These are phyloP conservation scores for Piscicola geometra DNA, from an alignment of 2,888 invertebrate species.

Conservation along the genomic window DNA sequence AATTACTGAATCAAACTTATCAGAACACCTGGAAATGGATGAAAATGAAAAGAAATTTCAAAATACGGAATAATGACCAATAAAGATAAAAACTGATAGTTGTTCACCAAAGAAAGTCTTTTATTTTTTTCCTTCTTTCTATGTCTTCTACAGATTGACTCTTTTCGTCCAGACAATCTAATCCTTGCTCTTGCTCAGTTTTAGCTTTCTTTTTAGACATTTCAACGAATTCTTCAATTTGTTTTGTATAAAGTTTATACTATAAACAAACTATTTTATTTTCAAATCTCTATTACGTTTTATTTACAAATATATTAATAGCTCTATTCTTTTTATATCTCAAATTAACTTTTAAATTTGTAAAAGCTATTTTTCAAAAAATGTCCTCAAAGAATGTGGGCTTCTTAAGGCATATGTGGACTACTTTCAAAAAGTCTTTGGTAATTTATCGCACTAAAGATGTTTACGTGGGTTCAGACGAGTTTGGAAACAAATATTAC, in stretches of 20 bases:
- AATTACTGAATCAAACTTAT: background rate
- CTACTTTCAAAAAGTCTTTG: slow-evolving; percentile 23
- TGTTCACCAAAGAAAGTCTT: slow-evolving; percentile 22
- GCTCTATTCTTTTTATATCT: no score
- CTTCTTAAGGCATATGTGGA: slow-evolving; percentile 22
- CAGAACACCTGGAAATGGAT: slow-evolving; percentile 16
- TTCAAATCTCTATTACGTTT: no score
- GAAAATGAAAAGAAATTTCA: background rate
- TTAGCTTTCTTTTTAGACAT: background rate
- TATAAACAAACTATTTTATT: no score
- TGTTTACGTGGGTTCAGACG: slow-evolving; percentile 24
- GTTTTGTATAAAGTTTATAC: no score
- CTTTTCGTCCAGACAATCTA: background rate
- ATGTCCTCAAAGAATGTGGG: slow-evolving; percentile 8
- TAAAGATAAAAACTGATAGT: background rate
- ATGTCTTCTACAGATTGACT: background rate
- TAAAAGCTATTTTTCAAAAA: background rate
- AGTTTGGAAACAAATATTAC: slow-evolving; percentile 30
- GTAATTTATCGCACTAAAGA: slow-evolving; percentile 28
- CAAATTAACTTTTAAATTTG: background rate
- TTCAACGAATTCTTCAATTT: background rate
- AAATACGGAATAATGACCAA: no score
- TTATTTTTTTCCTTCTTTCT: slow-evolving; percentile 13
- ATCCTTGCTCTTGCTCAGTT: background rate
- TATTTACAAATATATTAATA: no score